Base-by-base conservation (phyloP, 2,888 invertebrate genomes). In the Tenthredo distinguenda region DNA sequence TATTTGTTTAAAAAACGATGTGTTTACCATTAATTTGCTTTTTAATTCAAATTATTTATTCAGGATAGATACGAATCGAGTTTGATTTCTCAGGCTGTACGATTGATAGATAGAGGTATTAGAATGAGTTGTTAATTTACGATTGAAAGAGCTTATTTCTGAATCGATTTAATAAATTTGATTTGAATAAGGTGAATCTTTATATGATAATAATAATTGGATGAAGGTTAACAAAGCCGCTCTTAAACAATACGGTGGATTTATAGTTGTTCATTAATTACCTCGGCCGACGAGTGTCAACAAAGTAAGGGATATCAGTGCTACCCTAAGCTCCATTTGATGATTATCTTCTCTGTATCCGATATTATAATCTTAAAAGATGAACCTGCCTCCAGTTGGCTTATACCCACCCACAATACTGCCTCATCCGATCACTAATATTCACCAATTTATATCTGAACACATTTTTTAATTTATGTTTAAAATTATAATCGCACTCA, bases 251-350 rank as follows among this genome's bases (percentile, higher is more conserved):
- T 76, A 76, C 72, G 58, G 37, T 82, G 65, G 71, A 86, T 84
- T 84, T 85, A 83, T 83, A 76, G 9, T 68, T 0, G 68, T 82
- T 40, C n/a, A 26, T 55, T 71, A 85, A 89, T 88, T 85, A 91
- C 91, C 89, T 82, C 85, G 87, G 84, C 84, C 86, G 87, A 90
- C 87, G 87, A 89, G 86, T 87, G 90, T 91, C 88, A 91, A 90
- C 87, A 90, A 88, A 88, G 88, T 87, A 87, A 91, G 88, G 85
- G 87, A 86, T 87, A 90, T 86, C 85, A 88, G 85, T 86, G 89
- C 88, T 86, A 86, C 87, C 89, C 88, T 88, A 88, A 88, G 88
- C 90, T 90, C 90, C 90, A 90, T 90, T 88, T 87, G 90, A 88
- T 87, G 86, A 86, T 86, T 86, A 86, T 90, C 68, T 87, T 86